These are phyloP conservation scores for Burhinus bistriatus DNA, from an alignment of 2,113 vertebrate species.

Conservation along the genomic window DNA sequence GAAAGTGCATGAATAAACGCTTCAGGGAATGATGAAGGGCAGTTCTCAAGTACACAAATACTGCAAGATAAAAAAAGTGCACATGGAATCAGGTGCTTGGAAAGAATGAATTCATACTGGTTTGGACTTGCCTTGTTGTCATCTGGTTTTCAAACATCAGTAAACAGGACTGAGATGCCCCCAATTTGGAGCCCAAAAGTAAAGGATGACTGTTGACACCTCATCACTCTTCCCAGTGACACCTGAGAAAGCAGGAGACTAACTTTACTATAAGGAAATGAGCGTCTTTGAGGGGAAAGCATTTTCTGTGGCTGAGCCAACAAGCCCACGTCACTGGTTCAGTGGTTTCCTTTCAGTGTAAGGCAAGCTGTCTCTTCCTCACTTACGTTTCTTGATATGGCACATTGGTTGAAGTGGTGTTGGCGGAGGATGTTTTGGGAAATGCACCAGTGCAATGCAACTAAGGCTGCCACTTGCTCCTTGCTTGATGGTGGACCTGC, in stretches of 20 bases:
- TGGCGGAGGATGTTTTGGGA: not conserved
- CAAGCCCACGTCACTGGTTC: rapidly evolving
- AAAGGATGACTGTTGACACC: not conserved
- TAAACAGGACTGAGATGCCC: not conserved
- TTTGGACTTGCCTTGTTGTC: not conserved
- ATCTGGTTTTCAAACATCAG: not conserved
- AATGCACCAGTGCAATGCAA: not conserved
- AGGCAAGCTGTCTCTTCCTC: not conserved
- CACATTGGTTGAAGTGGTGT: not conserved
- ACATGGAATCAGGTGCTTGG: not conserved
- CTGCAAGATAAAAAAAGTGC: not conserved
- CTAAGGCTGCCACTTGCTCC: not conserved
- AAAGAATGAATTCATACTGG: not conserved
- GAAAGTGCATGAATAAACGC: not conserved
- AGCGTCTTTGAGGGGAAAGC: not conserved
- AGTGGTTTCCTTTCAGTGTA: not conserved
- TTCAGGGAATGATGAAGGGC: not conserved
- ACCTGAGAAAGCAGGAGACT: not conserved
- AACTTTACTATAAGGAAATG: not conserved
- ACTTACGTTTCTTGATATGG: not conserved
- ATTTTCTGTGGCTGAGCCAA: not conserved
- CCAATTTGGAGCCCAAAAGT: not conserved
- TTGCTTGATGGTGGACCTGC: not conserved
- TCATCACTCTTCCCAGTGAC: not conserved
- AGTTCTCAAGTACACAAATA: not conserved